Evolutionary conservation across 2,888 invertebrate genomes (phyloP), one percentile per base, ranked within the genome.

Genomic region (Acronicta aceris): DNA sequence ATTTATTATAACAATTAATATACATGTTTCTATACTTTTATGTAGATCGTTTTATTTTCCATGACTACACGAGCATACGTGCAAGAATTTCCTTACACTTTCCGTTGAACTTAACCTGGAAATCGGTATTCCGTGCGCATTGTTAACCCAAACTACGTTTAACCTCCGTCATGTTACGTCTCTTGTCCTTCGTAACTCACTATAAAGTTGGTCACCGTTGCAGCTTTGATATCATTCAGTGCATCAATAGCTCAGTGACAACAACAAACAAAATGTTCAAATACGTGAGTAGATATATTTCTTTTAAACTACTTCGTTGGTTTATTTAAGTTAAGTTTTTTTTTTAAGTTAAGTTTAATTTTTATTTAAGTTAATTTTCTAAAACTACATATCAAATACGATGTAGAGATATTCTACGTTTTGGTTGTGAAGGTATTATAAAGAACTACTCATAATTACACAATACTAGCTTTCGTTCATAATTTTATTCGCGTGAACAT

Each of bases 241-340:
- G 68, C 65, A 52, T 50, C 50, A 66, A 59, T 65, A 65, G 38
- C 59, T 59, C 54, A 59, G 56, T 73, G 72, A 70, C 69, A 64
- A 65, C 59, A 67, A 73, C 66, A 21, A 65, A 57, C 67, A 84
- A 76, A 63, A 87, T 87, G 87, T 86, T 85, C 59, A 87, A 86
- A 81, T 71, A 85, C 65, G 88, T 88, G 67, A 85, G 83, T 77
- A 36, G 43, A 38, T 0, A 16, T 25, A 53, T 16, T 53, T 42
- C 9, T n/a, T n/a, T n/a, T n/a, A n/a, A n/a, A n/a, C n/a, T n/a
- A n/a, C n/a, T n/a, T n/a, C n/a, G n/a, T n/a, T n/a, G n/a, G n/a
- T n/a, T n/a, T n/a, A n/a, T n/a, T n/a, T n/a, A n/a, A n/a, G n/a
- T n/a, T n/a, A n/a, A n/a, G n/a, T n/a, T n/a, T n/a, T n/a, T n/a